Evolutionary conservation across 2,888 invertebrate species (phyloP).

Genomic region (Dermolepida albohirtum): DNA sequence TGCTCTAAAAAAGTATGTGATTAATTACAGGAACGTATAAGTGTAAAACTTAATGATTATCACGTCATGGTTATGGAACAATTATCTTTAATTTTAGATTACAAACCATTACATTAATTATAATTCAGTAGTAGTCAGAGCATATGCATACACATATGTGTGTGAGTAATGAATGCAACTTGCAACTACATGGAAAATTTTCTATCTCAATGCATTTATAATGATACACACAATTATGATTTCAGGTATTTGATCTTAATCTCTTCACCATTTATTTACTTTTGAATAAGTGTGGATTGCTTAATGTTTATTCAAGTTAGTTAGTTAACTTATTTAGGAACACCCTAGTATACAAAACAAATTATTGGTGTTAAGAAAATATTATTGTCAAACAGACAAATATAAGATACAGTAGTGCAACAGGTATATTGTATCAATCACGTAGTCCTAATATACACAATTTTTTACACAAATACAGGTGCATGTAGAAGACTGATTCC

Average conservation of each 20-base stretch:
- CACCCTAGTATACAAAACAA: constrained; percentile 1
- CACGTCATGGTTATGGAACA: constrained; percentile 16
- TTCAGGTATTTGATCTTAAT: background rate
- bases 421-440: constrained; percentile 27
- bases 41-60: constrained; percentile 25
- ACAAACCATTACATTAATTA: constrained; percentile 4
- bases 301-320: too few species aligned
- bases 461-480: constrained; percentile 30
- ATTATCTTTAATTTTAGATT: constrained; percentile 21
- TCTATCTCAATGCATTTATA: constrained; percentile 18
- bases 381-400: constrained; percentile 21
- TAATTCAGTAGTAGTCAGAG: constrained; percentile 8
- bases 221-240: constrained; percentile 5
- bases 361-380: constrained; percentile 12
- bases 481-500: constrained; percentile 8
- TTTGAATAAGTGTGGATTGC: background rate
- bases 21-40: constrained; percentile 11
- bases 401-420: constrained; percentile 13
- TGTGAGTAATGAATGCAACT: too few species aligned
- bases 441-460: constrained; percentile 23
- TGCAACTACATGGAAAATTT: too few species aligned
- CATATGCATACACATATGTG: too few species aligned
- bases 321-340: constrained; percentile 18
- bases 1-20: constrained; percentile 6
- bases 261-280: background rate